Conservation (phyloP, 1,140 invertebrate genomes). For the Halesus radiatus region DNA sequence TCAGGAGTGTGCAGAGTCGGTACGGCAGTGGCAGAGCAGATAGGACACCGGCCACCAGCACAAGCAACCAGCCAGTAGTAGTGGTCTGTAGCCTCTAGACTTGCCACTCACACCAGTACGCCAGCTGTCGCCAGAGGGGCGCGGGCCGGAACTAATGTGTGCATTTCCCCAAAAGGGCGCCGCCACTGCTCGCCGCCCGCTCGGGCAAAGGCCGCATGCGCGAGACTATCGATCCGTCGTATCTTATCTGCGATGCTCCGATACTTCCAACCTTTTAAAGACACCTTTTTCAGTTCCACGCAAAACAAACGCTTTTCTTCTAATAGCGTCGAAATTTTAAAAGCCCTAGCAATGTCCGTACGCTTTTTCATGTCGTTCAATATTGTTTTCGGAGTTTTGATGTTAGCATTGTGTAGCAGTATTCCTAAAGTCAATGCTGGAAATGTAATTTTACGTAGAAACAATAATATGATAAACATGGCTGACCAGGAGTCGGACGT, state of each 20-base stretch:
- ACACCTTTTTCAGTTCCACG: not conserved
- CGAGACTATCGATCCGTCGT: constrained; percentile 29
- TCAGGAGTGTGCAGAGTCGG: not conserved
- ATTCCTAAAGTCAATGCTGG: constrained; percentile 3
- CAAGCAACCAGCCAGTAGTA: too few species aligned
- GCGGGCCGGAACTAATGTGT: constrained; percentile 51
- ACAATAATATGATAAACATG: constrained; percentile 46
- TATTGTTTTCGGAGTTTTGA: constrained; percentile 41
- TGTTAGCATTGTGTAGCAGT: constrained; percentile 33
- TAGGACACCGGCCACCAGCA: too few species aligned
- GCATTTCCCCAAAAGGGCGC: constrained; percentile 32
- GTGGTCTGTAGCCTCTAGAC: too few species aligned
- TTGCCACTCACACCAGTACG: not conserved
- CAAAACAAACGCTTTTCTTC: not conserved
- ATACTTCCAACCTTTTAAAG: not conserved
- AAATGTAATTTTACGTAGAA: constrained; percentile 45
- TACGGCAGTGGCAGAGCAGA: not conserved
- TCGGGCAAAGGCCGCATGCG: not conserved
- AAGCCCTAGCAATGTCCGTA: constrained; percentile 10
- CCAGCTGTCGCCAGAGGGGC: constrained; percentile 38
- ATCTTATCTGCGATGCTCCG: not conserved
- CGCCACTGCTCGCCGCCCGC: not conserved
- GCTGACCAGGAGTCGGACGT: constrained; percentile 22
- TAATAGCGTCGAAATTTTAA: constrained; percentile 7
- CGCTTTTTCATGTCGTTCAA: not conserved